Evolutionary conservation across 2,888 invertebrate species (phyloP), one percentile per base, ranked within the genome.

Genomic region (Sylvicola cinctus): DNA sequence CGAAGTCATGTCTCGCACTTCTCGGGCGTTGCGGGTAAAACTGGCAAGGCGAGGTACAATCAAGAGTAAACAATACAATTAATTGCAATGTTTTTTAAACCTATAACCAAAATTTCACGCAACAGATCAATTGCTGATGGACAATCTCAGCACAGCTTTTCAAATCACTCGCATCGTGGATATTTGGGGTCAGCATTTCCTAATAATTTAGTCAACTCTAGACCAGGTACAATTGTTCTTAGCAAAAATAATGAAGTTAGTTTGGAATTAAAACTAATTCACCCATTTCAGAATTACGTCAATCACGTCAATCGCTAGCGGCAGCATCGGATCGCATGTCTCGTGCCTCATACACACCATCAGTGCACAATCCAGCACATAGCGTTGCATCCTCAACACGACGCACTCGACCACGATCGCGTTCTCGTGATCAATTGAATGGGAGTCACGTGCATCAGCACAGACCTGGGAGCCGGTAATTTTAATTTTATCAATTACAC

Each of bases 91-190:
- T 29, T 29, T 16, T 32, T 8, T 27, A 12, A 33, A 8, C 10
- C 16, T 26, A 14, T 7, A 8, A 17, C 23, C 5, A 12, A 29
- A 20, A 8, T 25, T 26, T 39, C 28, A n/a, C 14, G 20, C 38
- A 42, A 41, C 44, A 70, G 83, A 48, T 81, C 83, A 40, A 69
- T 83, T 44, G 84, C 83, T 39, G 85, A 87, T 52, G 84, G 84
- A 39, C 85, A 85, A 58, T 84, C 84, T 36, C 84, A 85, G 53
- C 79, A 85, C 54, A 83, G 84, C 52, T 84, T 83, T 56, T 77
- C 81, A 38, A 83, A 81, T 49, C 68, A 73, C 48, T 81, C 83
- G 30, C 76, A 73, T 46, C 70, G 83, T 47, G 58, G 58, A 41
- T 83, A 80, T 50, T 62, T 74, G 45, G 62, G 64, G 38, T 65